Evolutionary conservation across 2,888 invertebrate species (phyloP), one percentile per base, ranked within the genome.

Genomic region (Ectropis crepuscularia): DNA sequence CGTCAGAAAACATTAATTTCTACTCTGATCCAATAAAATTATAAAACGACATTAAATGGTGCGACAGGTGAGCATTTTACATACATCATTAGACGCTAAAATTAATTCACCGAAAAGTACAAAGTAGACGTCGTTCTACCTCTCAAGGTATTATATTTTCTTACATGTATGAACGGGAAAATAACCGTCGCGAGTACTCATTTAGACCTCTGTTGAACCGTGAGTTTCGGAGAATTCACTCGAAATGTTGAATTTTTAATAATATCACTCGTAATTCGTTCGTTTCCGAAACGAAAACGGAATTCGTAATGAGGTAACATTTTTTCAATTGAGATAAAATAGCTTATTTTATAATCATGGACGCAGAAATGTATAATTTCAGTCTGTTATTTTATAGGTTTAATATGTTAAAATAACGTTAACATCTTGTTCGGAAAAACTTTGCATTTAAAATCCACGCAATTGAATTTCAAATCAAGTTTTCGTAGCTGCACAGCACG

Each of bases 391-490:
- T n/a, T n/a, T 28, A 28, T 28, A 28, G 16, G 16, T 28, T 28
- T 28, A 28, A 2, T 28, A 28, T 4, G 4, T 28, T n/a, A n/a
- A n/a, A n/a, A n/a, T n/a, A 51, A 41, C 9, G 6, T 51, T 37
- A 10, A 10, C 42, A 41, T 48, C 48, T 37, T 49, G 55, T 62
- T 62, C 49, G 46, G 38, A 54, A 37, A 54, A 54, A 57, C 41
- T 61, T 36, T 46, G 55, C 49, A 58, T 63, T 63, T 53, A 53
- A 59, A 42, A 61, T 57, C 37, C 63, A 55, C 49, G 48, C 45
- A 53, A 68, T 63, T 58, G 53, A 65, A 65, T 63, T 68, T 65
- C 47, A 65, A 58, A 61, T 61, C 16, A 36, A 10, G n/a, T 45
- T 49, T 28, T 46, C 61, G 61, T 57, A 57, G 60, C 46, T 46